A percentile compares a stretch with the other conserved stretches of the same genome.
Conservation (phyloP, 2,888 invertebrate species). For the Serripes groenlandicus region DNA sequence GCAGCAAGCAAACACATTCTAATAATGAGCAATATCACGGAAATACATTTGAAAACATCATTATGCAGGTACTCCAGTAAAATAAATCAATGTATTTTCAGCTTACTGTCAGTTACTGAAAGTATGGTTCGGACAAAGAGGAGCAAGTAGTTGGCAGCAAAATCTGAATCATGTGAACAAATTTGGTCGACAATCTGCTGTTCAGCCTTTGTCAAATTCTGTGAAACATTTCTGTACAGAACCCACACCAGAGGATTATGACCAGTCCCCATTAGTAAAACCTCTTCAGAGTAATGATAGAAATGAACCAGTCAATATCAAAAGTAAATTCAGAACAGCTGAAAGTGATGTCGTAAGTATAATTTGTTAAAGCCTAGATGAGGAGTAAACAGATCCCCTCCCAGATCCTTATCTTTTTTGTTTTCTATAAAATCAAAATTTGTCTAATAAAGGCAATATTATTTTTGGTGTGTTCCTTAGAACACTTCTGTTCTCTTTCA, state of each 20-base stretch:
- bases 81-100: constrained; percentile 21
- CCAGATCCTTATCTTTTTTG: no score
- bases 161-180: no score
- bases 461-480: no score
- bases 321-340: constrained; percentile 33
- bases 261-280: neutral
- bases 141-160: neutral
- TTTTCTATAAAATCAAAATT: no score
- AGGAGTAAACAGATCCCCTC: no score
- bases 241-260: neutral
- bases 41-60: no score
- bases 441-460: no score
- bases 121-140: constrained; percentile 19
- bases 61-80: no score
- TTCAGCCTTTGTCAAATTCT: neutral
- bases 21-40: no score
- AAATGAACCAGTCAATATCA: constrained; percentile 20
- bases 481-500: no score
- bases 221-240: neutral
- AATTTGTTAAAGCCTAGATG: neutral
- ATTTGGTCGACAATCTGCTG: neutral
- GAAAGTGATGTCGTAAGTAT: constrained; percentile 47
- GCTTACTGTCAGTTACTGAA: constrained; percentile 49
- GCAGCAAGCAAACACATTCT: no score
- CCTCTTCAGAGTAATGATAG: neutral